phyloP scores from a whole-genome alignment of 2,113 vertebrate genomes.

The Meleagris gallopavo region DNA sequence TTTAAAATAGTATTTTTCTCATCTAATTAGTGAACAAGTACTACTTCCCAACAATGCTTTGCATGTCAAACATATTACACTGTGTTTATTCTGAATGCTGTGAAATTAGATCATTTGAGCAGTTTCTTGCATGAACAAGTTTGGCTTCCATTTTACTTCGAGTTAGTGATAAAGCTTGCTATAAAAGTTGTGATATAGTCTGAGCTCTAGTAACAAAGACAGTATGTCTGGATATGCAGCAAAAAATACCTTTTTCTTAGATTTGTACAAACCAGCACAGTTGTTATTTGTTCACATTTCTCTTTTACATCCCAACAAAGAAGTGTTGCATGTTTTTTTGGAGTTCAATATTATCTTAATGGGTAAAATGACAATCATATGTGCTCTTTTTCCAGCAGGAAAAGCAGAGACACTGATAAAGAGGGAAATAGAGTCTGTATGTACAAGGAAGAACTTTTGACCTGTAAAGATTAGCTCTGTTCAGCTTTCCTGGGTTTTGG shows the following conservation, averaged over 20 bases:
- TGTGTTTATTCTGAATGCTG: neutral
- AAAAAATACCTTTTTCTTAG: neutral
- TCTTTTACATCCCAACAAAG: neutral
- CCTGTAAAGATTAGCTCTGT: neutral
- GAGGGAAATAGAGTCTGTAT: neutral
- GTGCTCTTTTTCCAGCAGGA: neutral
- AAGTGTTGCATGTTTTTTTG: neutral
- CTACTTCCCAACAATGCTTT: neutral
- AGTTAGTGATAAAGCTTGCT: neutral
- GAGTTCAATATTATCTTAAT: neutral
- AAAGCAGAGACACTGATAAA: neutral
- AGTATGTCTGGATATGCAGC: neutral
- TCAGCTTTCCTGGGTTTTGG: neutral
- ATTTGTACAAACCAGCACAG: neutral
- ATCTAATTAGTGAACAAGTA: neutral
- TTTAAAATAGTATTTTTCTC: slow-evolving; percentile 39
- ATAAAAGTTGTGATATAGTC: neutral
- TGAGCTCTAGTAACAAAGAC: neutral
- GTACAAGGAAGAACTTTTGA: neutral
- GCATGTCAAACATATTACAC: neutral
- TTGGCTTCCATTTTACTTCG: neutral
- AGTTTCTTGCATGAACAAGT: neutral
- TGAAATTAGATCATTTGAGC: neutral
- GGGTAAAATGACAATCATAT: neutral
- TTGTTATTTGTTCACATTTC: neutral